phyloP scores from a whole-genome alignment of 2,888 invertebrate species.

The Eurois occulta region DNA sequence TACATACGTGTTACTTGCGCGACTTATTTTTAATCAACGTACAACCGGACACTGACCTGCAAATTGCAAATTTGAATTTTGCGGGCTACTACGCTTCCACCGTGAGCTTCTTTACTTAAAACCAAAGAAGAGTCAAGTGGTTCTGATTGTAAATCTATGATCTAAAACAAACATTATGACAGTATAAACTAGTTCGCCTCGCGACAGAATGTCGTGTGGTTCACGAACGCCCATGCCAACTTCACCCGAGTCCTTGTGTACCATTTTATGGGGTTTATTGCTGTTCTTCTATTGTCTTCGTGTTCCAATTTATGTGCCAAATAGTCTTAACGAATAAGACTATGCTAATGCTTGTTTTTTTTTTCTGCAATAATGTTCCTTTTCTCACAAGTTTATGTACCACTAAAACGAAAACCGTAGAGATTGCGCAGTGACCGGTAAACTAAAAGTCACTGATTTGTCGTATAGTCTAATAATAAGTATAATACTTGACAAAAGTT shows the following conservation, averaged over 20 bases:
- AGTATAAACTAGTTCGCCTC: constrained; percentile 24
- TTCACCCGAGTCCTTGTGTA: constrained; percentile 41
- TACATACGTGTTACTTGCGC: too few relatives aligned
- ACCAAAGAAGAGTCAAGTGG: too few relatives aligned
- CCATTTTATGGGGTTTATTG: constrained; percentile 59
- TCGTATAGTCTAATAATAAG: background rate
- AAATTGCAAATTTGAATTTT: too few relatives aligned
- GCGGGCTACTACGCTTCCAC: too few relatives aligned
- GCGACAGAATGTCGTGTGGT: constrained; percentile 36
- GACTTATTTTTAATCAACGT: too few relatives aligned
- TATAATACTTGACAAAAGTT: background rate
- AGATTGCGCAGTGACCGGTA: background rate
- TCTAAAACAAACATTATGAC: constrained; percentile 6
- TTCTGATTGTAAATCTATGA: background rate
- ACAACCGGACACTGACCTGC: too few relatives aligned
- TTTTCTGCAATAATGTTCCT: background rate
- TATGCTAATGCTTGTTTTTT: constrained; percentile 20
- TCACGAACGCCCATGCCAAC: constrained; percentile 53
- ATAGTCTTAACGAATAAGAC: constrained; percentile 27
- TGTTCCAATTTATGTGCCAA: constrained; percentile 55
- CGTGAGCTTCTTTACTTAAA: too few relatives aligned
- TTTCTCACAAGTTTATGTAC: background rate
- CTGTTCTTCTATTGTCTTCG: constrained; percentile 59
- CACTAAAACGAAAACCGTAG: too few relatives aligned
- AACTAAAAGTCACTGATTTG: background rate